phyloP scores from a whole-genome alignment of 2,888 invertebrate genomes.

The Lampropteryx suffumata region DNA sequence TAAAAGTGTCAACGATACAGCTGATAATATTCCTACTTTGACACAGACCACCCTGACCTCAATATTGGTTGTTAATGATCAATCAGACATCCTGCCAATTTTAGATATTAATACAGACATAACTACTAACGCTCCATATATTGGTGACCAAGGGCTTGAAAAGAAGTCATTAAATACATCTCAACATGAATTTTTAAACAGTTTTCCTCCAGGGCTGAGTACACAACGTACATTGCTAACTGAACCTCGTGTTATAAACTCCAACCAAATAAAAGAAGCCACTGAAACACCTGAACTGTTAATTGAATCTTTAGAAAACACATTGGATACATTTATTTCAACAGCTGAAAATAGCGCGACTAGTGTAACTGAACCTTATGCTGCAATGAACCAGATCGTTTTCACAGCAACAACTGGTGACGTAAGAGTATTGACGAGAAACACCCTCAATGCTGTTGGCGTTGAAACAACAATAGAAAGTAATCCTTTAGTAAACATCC shows the following conservation, averaged over 20 bases:
- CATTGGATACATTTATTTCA: neutral
- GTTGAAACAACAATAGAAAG: neutral
- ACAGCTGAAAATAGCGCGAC: neutral
- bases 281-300: neutral
- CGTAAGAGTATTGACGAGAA: neutral
- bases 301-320: neutral
- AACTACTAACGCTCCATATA: neutral
- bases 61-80: neutral
- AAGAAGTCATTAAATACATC: neutral
- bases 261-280: neutral
- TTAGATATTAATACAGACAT: neutral
- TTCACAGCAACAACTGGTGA: neutral
- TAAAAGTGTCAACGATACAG: neutral
- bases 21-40: neutral
- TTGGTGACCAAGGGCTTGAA: neutral
- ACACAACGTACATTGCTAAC: neutral
- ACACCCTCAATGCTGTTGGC: neutral
- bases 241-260: neutral
- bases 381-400: neutral
- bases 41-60: neutral
- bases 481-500: slow-evolving; percentile 1
- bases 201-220: neutral
- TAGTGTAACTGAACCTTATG: neutral
- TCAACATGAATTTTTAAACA: neutral
- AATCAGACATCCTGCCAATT: neutral